A percentile compares a stretch with the other conserved stretches of the same genome.
phyloP scores from a whole-genome alignment of 2,113 vertebrate species.

The Odocoileus virginianus region DNA sequence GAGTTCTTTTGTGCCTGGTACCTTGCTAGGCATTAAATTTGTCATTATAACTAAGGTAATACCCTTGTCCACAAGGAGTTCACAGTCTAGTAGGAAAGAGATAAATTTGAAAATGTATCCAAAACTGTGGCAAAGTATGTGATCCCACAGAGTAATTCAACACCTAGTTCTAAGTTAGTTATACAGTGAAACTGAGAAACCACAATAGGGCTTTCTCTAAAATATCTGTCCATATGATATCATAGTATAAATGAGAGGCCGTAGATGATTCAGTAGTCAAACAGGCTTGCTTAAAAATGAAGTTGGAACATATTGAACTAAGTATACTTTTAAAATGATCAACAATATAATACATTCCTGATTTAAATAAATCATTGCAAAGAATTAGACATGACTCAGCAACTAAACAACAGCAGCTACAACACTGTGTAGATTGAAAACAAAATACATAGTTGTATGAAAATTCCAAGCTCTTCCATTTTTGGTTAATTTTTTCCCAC shows the following conservation, averaged over 20 bases:
- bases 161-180: constrained; percentile 13
- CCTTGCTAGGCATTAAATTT: neutral
- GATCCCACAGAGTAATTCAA: neutral
- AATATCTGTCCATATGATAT: neutral
- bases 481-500: constrained; percentile 30
- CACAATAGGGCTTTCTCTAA: neutral
- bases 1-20: neutral
- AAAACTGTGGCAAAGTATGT: constrained; percentile 21
- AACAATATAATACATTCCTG: constrained; percentile 43
- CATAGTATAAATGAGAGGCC: neutral
- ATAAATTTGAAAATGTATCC: neutral
- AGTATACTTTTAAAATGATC: constrained; percentile 16
- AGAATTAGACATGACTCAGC: neutral
- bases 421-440: constrained; percentile 27
- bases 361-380: constrained; percentile 55
- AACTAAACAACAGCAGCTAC: neutral
- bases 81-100: constrained; percentile 30
- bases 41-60: neutral
- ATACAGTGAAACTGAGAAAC: neutral
- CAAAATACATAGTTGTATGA: constrained; percentile 57
- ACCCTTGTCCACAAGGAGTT: constrained; percentile 9
- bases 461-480: constrained; percentile 50
- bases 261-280: neutral
- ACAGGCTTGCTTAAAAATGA: neutral
- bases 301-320: constrained; percentile 24